A percentile compares a stretch with the other conserved stretches of the same genome.
phyloP scores from a whole-genome alignment of 1,140 invertebrate genomes.

The Drosophila subpulchrella region DNA sequence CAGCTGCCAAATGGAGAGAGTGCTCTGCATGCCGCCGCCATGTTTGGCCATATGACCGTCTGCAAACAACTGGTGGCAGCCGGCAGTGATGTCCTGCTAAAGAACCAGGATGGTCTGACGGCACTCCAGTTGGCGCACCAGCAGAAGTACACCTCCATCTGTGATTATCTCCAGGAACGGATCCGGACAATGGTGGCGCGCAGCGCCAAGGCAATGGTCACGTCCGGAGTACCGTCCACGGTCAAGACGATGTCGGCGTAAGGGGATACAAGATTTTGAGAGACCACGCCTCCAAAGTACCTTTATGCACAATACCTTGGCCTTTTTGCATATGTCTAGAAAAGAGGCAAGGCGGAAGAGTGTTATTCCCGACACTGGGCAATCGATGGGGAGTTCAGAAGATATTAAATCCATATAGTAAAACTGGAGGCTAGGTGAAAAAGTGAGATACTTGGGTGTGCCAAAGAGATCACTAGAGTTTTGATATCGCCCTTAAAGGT shows the following conservation, averaged over 20 bases:
- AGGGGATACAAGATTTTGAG: constrained; percentile 15
- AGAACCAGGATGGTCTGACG: constrained; percentile 90
- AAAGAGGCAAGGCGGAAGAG: constrained; percentile 3
- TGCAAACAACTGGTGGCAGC: constrained; percentile 91
- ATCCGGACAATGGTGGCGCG: constrained; percentile 55
- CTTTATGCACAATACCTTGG: constrained; percentile 71
- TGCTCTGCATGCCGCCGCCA: constrained; percentile 94
- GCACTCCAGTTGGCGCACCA: constrained; percentile 87
- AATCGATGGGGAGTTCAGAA: background rate
- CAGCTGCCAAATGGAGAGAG: constrained; percentile 95
- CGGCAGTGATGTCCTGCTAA: constrained; percentile 88
- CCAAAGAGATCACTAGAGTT: too few species aligned
- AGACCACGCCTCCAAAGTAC: constrained; percentile 65
- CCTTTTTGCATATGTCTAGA: constrained; percentile 53
- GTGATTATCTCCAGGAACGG: constrained; percentile 80
- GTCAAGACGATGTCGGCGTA: constrained; percentile 56
- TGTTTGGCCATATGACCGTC: constrained; percentile 93
- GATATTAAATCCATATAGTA: background rate
- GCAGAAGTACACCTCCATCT: constrained; percentile 79
- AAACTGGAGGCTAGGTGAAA: background rate
- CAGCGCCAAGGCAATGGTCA: constrained; percentile 49
- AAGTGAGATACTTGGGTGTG: too few species aligned
- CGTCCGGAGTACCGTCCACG: constrained; percentile 24
- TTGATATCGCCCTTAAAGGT: too few species aligned
- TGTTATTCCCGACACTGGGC: background rate